Conservation (phyloP, 2,888 invertebrate species). For the Erebia aethiops region DNA sequence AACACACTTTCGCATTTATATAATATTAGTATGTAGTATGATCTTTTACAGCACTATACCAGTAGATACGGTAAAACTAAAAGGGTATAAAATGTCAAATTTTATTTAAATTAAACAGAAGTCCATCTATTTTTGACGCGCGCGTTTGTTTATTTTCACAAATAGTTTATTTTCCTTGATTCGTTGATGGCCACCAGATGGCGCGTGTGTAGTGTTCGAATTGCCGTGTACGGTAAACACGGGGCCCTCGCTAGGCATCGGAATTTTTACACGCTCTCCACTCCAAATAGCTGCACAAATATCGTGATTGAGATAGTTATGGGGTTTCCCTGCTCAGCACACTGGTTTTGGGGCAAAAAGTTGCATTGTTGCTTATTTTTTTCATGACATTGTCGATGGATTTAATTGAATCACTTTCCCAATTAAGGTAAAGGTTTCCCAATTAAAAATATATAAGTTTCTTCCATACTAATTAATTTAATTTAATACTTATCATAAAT, state of each 20-base stretch:
- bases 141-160: conserved; percentile 73
- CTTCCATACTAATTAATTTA: background rate
- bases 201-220: conserved; percentile 67
- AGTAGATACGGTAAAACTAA: too few species aligned
- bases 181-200: conserved; percentile 78
- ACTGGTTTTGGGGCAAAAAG: conserved; percentile 41
- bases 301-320: conserved; percentile 59
- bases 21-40: too few species aligned
- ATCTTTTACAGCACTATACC: too few species aligned
- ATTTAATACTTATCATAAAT: too few species aligned
- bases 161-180: conserved; percentile 75
- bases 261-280: conserved; percentile 69
- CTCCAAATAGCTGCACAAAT: conserved; percentile 62
- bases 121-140: conserved; percentile 65
- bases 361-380: conserved; percentile 31
- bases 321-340: conserved; percentile 53
- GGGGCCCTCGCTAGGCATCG: conserved; percentile 63
- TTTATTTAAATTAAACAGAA: conserved; percentile 61
- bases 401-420: background rate
- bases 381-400: conserved; percentile 17
- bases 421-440: background rate
- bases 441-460: background rate
- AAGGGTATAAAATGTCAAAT: conserved; percentile 39
- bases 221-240: conserved; percentile 62
- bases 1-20: too few species aligned